These are phyloP conservation scores for Platyrinchus mystaceus DNA, from an alignment of 2,797 vertebrate species.

Conservation along the genomic window DNA sequence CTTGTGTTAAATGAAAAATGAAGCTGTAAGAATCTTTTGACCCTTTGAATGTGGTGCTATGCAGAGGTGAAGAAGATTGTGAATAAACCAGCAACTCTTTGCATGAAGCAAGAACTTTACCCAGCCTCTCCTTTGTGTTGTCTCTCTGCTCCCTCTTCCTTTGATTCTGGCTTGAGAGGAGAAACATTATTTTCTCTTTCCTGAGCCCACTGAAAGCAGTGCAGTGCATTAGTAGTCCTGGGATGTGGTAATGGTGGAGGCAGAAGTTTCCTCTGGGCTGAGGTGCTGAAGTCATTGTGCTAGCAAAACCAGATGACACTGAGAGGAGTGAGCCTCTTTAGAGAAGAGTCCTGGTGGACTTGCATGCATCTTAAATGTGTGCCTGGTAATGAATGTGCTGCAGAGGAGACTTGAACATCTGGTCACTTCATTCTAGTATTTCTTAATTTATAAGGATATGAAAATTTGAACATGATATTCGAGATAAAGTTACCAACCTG, in stretches of 20 bases:
- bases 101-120: background rate
- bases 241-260: background rate
- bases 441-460: slow-evolving; percentile 77
- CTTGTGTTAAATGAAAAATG: background rate
- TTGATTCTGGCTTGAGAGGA: background rate
- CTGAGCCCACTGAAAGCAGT: background rate
- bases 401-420: slow-evolving; percentile 67
- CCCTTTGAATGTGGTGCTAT: background rate
- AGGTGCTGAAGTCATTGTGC: background rate
- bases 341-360: background rate
- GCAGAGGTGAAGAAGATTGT: background rate
- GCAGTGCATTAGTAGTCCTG: background rate
- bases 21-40: background rate
- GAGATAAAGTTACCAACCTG: slow-evolving; percentile 63
- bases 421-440: slow-evolving; percentile 71
- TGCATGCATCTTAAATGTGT: slow-evolving; percentile 50
- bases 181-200: background rate
- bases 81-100: background rate
- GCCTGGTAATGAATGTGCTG: slow-evolving; percentile 44
- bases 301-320: background rate
- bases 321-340: background rate
- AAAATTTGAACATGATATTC: slow-evolving; percentile 72
- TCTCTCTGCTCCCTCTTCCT: background rate
- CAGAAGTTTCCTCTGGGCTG: background rate
- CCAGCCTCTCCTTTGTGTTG: background rate